Evolutionary conservation across 2,888 invertebrate species (phyloP), one percentile per base, ranked within the genome.

Genomic region (Drosophila histrio): DNA sequence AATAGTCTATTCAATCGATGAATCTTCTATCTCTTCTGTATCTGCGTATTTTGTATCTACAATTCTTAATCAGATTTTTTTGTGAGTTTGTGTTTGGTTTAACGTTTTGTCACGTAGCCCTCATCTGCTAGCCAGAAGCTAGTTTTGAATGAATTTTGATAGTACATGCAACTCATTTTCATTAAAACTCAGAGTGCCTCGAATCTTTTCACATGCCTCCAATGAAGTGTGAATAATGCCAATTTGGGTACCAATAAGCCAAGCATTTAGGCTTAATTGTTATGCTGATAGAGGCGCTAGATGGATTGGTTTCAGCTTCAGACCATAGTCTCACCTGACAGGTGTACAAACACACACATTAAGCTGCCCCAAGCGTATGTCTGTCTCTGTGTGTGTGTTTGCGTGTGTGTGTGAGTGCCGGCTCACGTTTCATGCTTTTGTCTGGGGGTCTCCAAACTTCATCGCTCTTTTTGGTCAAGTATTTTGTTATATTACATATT

Each of bases 241-340:
- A 81, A 87, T 84, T 86, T 73, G 69, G 83, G 64, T 50, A 46
- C 46, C 70, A 79, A 72, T 69, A 58, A 77, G 70, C 77, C 52
- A 72, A 61, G 72, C 61, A 84, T 80, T 84, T 84, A 74, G 67
- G 82, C 88, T 83, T 88, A 82, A 82, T 82, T 88, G 82, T 86
- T 88, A 82, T 82, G 88, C 88, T 88, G 82, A 82, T 82, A 86
- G 82, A 81, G 82, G 82, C 82, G 88, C 83, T 88, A 82, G 88
- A 86, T 88, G 87, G 87, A 79, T 82, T 76, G 79, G 72, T 75
- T 86, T 85, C 87, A 68, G 67, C 79, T 78, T 65, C 57, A 59
- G 62, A 53, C 57, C 63, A 36, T 28, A 52, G 77, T 72, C 80
- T 86, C 87, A 83, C 80, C 86, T 85, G 89, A 81, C 84, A 85